These are phyloP conservation scores for Pterois miles DNA, from an alignment of 2,797 vertebrate genomes.

Conservation along the genomic window DNA sequence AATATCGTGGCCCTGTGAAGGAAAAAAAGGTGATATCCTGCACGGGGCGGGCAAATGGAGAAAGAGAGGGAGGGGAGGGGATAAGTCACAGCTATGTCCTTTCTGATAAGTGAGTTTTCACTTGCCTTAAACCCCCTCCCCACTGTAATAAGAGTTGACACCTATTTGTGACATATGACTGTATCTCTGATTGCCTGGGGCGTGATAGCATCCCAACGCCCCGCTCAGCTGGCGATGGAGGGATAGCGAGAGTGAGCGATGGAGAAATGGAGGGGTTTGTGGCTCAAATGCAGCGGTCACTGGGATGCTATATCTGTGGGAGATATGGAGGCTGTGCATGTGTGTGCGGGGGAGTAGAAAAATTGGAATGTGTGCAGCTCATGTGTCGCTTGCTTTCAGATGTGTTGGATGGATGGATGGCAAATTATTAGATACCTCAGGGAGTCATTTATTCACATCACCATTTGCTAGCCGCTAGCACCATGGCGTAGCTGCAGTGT, in stretches of 20 bases:
- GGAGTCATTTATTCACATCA: slow-evolving; percentile 43
- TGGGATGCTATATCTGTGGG: slow-evolving; percentile 55
- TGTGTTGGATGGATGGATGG: slow-evolving; percentile 31
- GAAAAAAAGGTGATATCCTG: slow-evolving; percentile 61
- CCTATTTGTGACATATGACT: slow-evolving; percentile 88
- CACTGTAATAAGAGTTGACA: slow-evolving; percentile 87
- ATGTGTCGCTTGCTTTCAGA: slow-evolving; percentile 35
- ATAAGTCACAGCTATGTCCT: slow-evolving; percentile 72
- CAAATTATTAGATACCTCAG: slow-evolving; percentile 36
- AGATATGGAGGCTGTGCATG: slow-evolving; percentile 44
- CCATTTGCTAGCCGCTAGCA: slow-evolving; percentile 10
- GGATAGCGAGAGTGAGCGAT: slow-evolving; percentile 64
- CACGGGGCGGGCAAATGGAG: slow-evolving; percentile 59
- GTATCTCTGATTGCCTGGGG: slow-evolving; percentile 83
- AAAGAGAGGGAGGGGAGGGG: slow-evolving; percentile 15
- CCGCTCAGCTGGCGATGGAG: slow-evolving; percentile 63
- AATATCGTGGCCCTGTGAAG: slow-evolving; percentile 62
- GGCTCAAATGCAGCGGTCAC: slow-evolving; percentile 62
- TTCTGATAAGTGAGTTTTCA: slow-evolving; percentile 86
- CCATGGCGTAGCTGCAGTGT: background rate
- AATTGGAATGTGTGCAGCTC: slow-evolving; percentile 32
- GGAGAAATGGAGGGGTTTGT: slow-evolving; percentile 68
- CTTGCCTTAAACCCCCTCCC: slow-evolving; percentile 73
- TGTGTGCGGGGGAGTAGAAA: background rate
- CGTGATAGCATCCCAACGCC: slow-evolving; percentile 79